Conservation (phyloP, 2,797 vertebrate genomes). For the Lates japonicus region DNA sequence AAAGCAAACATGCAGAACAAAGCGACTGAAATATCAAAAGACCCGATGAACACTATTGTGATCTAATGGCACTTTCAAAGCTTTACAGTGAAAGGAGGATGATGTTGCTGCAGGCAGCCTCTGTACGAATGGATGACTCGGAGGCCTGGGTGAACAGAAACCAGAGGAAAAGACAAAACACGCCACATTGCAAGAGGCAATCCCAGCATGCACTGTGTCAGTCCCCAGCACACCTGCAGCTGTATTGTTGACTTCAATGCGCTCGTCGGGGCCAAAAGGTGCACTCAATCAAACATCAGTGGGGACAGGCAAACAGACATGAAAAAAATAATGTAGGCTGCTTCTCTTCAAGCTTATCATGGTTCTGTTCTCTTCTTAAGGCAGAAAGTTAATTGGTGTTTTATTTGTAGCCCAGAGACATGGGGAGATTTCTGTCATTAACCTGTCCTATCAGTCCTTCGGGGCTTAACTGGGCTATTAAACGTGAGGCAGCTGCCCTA, state of each 20-base stretch:
- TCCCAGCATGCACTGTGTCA: constrained; percentile 45
- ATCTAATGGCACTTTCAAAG: constrained; percentile 54
- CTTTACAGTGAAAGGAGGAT: constrained; percentile 29
- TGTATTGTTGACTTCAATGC: constrained; percentile 62
- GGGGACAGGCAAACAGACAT: constrained; percentile 25
- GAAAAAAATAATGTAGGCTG: no score
- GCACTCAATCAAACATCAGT: constrained; percentile 48
- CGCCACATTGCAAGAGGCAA: constrained; percentile 40
- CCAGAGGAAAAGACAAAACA: constrained; percentile 53
- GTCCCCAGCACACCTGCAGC: constrained; percentile 72
- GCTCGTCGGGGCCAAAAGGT: constrained; percentile 43
- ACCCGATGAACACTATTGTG: constrained; percentile 24
- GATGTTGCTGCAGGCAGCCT: constrained; percentile 36
- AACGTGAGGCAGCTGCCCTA: constrained; percentile 59
- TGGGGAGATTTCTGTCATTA: constrained; percentile 63
- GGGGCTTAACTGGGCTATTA: constrained; percentile 57
- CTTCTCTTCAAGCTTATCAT: constrained; percentile 35
- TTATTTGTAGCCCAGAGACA: constrained; percentile 62
- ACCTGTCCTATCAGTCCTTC: constrained; percentile 56
- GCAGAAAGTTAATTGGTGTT: no score
- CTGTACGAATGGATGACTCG: constrained; percentile 35
- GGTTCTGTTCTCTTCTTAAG: constrained; percentile 46
- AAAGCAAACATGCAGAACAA: constrained; percentile 54
- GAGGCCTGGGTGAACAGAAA: constrained; percentile 49
- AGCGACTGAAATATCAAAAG: constrained; percentile 66